Conservation (phyloP, 1,140 invertebrate species). For the Dreissena polymorpha region DNA sequence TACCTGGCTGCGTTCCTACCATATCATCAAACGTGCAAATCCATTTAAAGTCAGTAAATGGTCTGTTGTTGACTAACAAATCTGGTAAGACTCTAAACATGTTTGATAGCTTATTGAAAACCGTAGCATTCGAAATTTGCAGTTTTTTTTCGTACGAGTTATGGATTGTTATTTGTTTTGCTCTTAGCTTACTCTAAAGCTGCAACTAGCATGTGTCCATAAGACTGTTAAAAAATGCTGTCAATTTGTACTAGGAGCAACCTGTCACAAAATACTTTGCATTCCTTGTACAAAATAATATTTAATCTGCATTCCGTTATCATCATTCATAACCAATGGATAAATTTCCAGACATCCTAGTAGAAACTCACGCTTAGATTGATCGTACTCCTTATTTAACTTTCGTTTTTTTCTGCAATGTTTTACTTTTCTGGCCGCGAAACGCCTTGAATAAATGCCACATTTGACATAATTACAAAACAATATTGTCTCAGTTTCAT, state of each 20-base stretch:
- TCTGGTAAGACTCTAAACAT: constrained; percentile 11
- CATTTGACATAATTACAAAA: too few species aligned
- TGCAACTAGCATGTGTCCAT: background rate
- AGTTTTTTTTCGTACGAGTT: background rate
- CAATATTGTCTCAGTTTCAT: too few species aligned
- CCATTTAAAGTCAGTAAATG: constrained; percentile 21
- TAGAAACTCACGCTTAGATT: background rate
- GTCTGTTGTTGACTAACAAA: constrained; percentile 11
- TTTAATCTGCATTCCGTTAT: too few species aligned
- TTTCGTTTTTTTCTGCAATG: background rate
- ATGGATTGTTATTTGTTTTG: background rate
- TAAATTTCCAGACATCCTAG: too few species aligned
- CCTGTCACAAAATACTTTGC: background rate
- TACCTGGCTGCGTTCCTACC: background rate
- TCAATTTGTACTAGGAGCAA: background rate
- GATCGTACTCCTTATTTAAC: background rate
- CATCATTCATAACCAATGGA: too few species aligned
- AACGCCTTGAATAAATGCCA: background rate
- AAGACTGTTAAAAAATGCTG: background rate
- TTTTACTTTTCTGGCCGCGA: background rate
- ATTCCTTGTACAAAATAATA: too few species aligned
- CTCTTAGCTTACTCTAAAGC: background rate
- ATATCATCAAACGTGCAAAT: constrained; percentile 20
- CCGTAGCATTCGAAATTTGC: background rate
- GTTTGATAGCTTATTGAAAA: constrained; percentile 5